phyloP scores from a whole-genome alignment of 35 echinoderm and acorn worm species.

The Patiria miniata region DNA sequence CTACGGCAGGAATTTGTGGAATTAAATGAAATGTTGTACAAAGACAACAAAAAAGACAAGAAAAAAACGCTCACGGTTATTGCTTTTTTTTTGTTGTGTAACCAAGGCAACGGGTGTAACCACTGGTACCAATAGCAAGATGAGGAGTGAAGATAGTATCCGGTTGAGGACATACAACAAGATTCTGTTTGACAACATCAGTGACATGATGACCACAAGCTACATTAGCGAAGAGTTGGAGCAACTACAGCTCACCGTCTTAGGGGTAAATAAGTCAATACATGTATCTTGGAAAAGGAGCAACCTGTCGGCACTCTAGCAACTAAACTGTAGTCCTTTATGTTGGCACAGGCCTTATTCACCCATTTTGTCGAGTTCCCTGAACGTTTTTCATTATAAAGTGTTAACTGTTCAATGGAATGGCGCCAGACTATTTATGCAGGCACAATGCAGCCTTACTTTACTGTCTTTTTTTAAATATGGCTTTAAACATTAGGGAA shows the following conservation, averaged over 20 bases:
- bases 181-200: slow-evolving; percentile 59
- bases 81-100: background rate
- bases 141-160: slow-evolving; percentile 57
- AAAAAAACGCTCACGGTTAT: too few relatives aligned
- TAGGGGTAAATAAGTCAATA: slow-evolving; percentile 47
- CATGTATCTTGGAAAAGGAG: background rate
- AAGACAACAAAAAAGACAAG: too few relatives aligned
- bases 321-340: background rate
- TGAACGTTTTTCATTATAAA: slow-evolving; percentile 18
- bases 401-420: too few relatives aligned
- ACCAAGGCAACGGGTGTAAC: background rate
- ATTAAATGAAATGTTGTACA: too few relatives aligned
- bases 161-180: slow-evolving; percentile 69
- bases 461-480: too few relatives aligned
- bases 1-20: too few relatives aligned
- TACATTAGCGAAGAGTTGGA: slow-evolving; percentile 78
- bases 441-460: too few relatives aligned
- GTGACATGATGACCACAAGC: slow-evolving; percentile 61
- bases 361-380: background rate
- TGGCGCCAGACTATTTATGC: too few relatives aligned
- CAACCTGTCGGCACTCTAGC: background rate
- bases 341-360: background rate
- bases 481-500: too few relatives aligned
- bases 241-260: slow-evolving; percentile 54
- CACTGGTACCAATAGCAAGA: slow-evolving; percentile 8